Evolutionary conservation across 2,888 invertebrate species (phyloP), one percentile per base, ranked within the genome.

Genomic region (Heliconius erato): DNA sequence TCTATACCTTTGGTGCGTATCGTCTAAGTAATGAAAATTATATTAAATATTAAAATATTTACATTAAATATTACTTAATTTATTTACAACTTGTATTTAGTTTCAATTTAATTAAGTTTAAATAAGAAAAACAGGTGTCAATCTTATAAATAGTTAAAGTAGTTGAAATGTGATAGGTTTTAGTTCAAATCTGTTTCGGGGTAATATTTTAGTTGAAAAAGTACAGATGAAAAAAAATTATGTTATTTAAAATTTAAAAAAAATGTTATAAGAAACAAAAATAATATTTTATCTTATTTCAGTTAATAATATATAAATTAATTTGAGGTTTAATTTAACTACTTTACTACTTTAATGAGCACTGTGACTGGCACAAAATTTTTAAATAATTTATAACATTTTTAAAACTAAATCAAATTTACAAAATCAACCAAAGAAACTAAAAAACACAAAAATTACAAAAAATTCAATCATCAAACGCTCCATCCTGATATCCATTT

Each of bases 401-500:
- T 19, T 54, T 54, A 54, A 54, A 19, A 54, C 54, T 54, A 54
- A 19, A 0, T 7, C 54, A 23, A 54, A 54, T 54, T 54, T 54
- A 54, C 54, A 54, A 54, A 54, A 54, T 7, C 23, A 54, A 54
- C 23, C 54, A 54, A 23, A 23, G 0, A 54, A 19, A 54, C 4
- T 19, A 49, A 16, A 49, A 49, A 49, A 49, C 16, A 19, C 7
- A 7, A 54, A 54, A 23, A 54, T 54, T 2, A 19, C 54, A 7
- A 19, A 23, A 54, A 54, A 23, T 54, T 54, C 54, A 54, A 7
- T 54, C 23, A 54, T 88, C 86, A 26, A 63, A 85, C 1, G 91
- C 92, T 0, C 91, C 91, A 0, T 94, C 94, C 81, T 95, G 95
- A 4, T 86, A 85, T 14, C 95, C 96, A 0, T 90, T 91, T 40